A percentile compares a stretch with the other conserved stretches of the same genome.
Evolutionary conservation across 2,888 invertebrate species (phyloP).

Genomic region (Camptogramma bilineatum): DNA sequence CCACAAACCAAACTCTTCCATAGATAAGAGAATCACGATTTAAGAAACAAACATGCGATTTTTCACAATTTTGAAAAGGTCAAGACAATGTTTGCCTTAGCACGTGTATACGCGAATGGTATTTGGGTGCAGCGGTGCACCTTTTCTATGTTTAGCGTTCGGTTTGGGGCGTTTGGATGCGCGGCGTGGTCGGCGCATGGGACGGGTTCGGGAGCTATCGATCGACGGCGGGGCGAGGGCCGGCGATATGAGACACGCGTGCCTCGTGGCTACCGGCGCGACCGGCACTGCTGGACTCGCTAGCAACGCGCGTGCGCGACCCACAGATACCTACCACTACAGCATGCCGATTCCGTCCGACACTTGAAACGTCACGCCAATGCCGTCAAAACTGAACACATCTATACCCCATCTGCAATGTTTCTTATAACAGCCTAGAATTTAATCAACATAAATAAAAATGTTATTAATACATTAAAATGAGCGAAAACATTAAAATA

Average conservation of each 20-base stretch:
- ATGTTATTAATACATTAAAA: constrained; percentile 7
- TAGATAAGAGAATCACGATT: constrained; percentile 1
- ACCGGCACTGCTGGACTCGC: constrained; percentile 73
- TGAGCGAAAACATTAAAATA: constrained; percentile 10
- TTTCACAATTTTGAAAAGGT: constrained; percentile 40
- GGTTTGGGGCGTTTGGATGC: constrained; percentile 58
- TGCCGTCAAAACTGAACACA: constrained; percentile 23
- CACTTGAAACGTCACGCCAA: constrained; percentile 41
- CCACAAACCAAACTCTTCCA: constrained; percentile 20
- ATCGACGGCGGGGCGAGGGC: constrained; percentile 49
- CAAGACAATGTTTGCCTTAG: constrained; percentile 41
- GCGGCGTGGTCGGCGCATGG: constrained; percentile 56
- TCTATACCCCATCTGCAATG: constrained; percentile 8
- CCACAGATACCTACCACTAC: constrained; percentile 45
- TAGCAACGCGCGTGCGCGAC: constrained; percentile 72
- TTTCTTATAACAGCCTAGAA: constrained; percentile 2
- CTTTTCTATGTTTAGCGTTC: constrained; percentile 69
- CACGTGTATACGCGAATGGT: constrained; percentile 53
- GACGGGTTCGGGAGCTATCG: constrained; percentile 55
- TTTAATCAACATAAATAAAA: no score
- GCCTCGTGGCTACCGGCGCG: constrained; percentile 80
- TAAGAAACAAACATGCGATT: constrained; percentile 11
- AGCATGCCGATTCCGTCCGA: constrained; percentile 15
- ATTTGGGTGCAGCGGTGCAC: constrained; percentile 72
- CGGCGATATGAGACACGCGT: constrained; percentile 66